phyloP scores from a whole-genome alignment of 2,888 invertebrate species.

The Cephus spinipes region DNA sequence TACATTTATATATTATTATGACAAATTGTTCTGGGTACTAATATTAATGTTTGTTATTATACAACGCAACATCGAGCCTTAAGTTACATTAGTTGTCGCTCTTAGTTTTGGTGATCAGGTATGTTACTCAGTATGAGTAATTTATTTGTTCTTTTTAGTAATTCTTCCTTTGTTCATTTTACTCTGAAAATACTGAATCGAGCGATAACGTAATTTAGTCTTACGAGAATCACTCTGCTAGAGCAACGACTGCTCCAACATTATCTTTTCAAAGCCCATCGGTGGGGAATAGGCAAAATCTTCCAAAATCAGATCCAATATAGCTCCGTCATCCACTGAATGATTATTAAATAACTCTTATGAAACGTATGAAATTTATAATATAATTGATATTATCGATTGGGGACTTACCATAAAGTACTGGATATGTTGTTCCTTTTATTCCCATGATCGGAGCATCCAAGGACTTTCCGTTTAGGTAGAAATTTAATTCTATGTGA shows the following conservation, averaged over 20 bases:
- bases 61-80: slow-evolving; percentile 29
- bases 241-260: slow-evolving; percentile 96
- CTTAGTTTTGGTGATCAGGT: slow-evolving; percentile 1
- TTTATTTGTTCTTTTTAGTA: neutral
- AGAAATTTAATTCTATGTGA: slow-evolving; percentile 96
- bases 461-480: slow-evolving; percentile 89
- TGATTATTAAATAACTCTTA: slow-evolving; percentile 48
- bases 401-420: slow-evolving; percentile 83
- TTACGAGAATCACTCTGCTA: slow-evolving; percentile 69
- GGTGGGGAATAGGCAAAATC: slow-evolving; percentile 88
- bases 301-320: slow-evolving; percentile 93
- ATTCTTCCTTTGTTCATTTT: slow-evolving; percentile 11
- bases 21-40: slow-evolving; percentile 34
- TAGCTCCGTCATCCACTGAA: slow-evolving; percentile 97
- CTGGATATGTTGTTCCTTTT: slow-evolving; percentile 91
- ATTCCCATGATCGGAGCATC: slow-evolving; percentile 89
- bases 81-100: slow-evolving; percentile 22
- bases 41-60: slow-evolving; percentile 41
- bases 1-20: slow-evolving; percentile 29
- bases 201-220: neutral
- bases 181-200: slow-evolving; percentile 17
- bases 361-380: slow-evolving; percentile 18
- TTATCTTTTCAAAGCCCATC: slow-evolving; percentile 92
- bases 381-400: slow-evolving; percentile 2
- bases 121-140: neutral